Percentiles rank a stretch among this genome's conserved stretches.
Evolutionary conservation across 2,797 vertebrate genomes (phyloP).

Genomic region (Myioborus melanocephalus): DNA sequence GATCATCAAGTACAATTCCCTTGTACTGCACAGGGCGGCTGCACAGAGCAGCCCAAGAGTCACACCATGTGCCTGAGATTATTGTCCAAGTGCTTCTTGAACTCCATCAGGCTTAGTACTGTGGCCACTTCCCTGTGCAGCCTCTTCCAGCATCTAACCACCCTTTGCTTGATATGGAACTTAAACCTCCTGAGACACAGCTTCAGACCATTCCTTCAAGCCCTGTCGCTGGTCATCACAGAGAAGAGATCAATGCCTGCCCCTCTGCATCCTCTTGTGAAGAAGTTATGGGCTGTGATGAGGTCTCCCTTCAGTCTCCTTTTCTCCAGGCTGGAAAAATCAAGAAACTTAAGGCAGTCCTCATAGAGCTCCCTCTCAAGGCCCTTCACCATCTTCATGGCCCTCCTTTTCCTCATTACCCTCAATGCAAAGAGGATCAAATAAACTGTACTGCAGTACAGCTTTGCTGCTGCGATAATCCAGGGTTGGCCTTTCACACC

Average conservation of each 20-base stretch:
- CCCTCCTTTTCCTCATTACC: neutral
- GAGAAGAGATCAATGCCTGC: neutral
- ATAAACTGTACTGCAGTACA: neutral
- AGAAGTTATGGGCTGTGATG: neutral
- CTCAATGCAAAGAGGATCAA: neutral
- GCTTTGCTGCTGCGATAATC: neutral
- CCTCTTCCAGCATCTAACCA: no score
- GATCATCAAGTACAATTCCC: neutral
- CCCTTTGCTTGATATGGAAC: neutral
- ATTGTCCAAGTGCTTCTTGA: neutral
- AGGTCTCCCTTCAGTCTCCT: neutral
- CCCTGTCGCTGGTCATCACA: neutral
- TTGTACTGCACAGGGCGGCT: no score
- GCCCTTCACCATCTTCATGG: no score
- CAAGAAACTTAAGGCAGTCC: neutral
- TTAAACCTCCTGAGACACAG: neutral
- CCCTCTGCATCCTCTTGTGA: neutral
- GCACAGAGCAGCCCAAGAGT: neutral
- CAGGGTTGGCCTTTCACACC: neutral
- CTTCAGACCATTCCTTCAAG: fast-evolving
- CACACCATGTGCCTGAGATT: fast-evolving
- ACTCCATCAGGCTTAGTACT: neutral
- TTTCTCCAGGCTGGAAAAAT: neutral
- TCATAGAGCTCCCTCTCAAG: neutral
- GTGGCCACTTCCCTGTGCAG: neutral